Conservation (phyloP, 35 echinoderm and acorn worm genomes). For the Apostichopus californicus region DNA sequence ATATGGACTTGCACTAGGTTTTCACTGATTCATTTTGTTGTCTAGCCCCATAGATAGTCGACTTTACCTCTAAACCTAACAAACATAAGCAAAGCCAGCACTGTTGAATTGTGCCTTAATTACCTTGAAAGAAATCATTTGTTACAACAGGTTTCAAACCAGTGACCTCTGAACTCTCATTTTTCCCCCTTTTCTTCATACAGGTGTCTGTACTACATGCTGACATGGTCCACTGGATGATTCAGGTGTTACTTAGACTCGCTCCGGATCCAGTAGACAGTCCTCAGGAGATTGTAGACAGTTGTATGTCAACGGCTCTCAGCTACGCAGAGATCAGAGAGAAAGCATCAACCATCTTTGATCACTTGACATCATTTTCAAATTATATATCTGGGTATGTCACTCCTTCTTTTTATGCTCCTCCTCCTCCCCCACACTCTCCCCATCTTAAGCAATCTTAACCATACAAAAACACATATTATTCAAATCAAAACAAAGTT, state of each 20-base stretch:
- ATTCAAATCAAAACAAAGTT: no score
- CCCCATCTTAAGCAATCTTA: neutral
- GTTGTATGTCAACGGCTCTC: slow-evolving; percentile 72
- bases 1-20: no score
- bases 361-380: slow-evolving; percentile 78
- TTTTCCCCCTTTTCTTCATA: no score
- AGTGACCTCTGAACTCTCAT: no score
- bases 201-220: slow-evolving; percentile 86
- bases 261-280: slow-evolving; percentile 72
- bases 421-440: neutral
- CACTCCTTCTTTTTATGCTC: neutral
- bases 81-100: no score
- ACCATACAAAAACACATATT: neutral
- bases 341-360: slow-evolving; percentile 75
- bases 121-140: no score
- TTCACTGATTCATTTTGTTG: no score
- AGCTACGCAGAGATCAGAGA: slow-evolving; percentile 72
- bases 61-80: no score
- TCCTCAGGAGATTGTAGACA: slow-evolving; percentile 83
- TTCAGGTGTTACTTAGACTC: slow-evolving; percentile 88
- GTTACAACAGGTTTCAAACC: no score
- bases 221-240: slow-evolving; percentile 98
- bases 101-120: no score
- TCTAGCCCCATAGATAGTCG: no score
- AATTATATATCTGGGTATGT: slow-evolving; percentile 90